Percentiles rank a stretch among this genome's conserved stretches.
These are phyloP conservation scores for Myopa tessellatipennis DNA, from an alignment of 2,888 invertebrate genomes.

Conservation along the genomic window DNA sequence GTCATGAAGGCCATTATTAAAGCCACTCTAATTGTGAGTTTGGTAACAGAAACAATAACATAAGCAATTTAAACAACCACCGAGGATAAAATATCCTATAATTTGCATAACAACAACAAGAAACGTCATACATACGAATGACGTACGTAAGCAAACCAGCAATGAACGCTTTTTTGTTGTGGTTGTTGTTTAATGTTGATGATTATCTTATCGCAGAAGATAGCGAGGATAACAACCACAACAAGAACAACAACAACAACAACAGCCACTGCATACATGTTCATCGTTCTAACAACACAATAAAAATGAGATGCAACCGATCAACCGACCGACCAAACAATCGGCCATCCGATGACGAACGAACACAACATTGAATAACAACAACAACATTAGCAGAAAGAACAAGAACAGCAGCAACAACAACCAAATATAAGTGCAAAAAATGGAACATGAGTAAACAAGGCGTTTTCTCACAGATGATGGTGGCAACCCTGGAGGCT, in stretches of 20 bases:
- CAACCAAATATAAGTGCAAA: background rate
- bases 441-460: conserved; percentile 13
- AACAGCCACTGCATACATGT: background rate
- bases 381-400: background rate
- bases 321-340: background rate
- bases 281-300: too few species aligned
- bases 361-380: background rate
- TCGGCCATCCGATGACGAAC: background rate
- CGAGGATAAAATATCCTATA: background rate
- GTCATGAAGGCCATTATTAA: conserved; percentile 9
- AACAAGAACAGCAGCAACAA: background rate
- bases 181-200: conserved; percentile 1
- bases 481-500: conserved; percentile 19
- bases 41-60: conserved; percentile 7
- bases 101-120: conserved; percentile 30
- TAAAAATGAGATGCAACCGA: too few species aligned
- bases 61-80: background rate
- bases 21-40: conserved; percentile 29
- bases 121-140: background rate
- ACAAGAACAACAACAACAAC: conserved; percentile 11
- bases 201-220: conserved; percentile 31
- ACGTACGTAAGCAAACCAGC: background rate
- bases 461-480: conserved; percentile 27
- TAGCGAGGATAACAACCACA: background rate
- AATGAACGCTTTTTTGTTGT: conserved; percentile 15